These are phyloP conservation scores for Phyllopteryx taeniolatus DNA, from an alignment of 2,113 vertebrate genomes.

Conservation along the genomic window DNA sequence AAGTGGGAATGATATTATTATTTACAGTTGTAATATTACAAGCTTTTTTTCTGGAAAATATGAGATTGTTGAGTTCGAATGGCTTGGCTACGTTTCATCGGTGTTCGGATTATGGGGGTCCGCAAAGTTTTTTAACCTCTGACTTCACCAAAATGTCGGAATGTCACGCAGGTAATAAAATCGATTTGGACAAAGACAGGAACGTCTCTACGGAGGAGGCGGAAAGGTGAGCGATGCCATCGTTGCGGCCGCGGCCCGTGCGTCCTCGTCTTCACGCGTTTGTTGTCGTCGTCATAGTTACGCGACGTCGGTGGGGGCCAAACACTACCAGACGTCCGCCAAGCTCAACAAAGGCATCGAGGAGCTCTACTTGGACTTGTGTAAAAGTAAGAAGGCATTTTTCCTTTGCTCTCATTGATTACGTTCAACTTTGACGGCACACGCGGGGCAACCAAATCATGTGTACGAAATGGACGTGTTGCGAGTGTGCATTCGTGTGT, in stretches of 20 bases:
- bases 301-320: slow-evolving; percentile 95
- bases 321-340: slow-evolving; percentile 97
- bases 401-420: not conserved
- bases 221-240: slow-evolving; percentile 80
- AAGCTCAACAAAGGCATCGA: slow-evolving; percentile 99
- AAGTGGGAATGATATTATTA: too few species aligned
- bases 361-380: slow-evolving; percentile 96
- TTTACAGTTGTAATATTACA: too few species aligned
- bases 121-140: not conserved
- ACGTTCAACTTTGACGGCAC: too few species aligned
- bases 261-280: not conserved
- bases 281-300: slow-evolving; percentile 73
- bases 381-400: slow-evolving; percentile 84
- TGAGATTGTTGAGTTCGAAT: too few species aligned
- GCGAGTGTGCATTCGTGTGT: too few species aligned
- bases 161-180: slow-evolving; percentile 87
- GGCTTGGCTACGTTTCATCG: too few species aligned
- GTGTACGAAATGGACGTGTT: too few species aligned
- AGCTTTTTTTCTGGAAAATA: too few species aligned
- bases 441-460: too few species aligned
- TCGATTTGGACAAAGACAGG: slow-evolving; percentile 97
- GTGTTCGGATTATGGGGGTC: too few species aligned
- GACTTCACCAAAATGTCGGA: not conserved
- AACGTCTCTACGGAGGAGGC: slow-evolving; percentile 94
- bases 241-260: too few species aligned